Base-by-base conservation (phyloP, 1,140 invertebrate species). In the Eulimnadia texana region DNA sequence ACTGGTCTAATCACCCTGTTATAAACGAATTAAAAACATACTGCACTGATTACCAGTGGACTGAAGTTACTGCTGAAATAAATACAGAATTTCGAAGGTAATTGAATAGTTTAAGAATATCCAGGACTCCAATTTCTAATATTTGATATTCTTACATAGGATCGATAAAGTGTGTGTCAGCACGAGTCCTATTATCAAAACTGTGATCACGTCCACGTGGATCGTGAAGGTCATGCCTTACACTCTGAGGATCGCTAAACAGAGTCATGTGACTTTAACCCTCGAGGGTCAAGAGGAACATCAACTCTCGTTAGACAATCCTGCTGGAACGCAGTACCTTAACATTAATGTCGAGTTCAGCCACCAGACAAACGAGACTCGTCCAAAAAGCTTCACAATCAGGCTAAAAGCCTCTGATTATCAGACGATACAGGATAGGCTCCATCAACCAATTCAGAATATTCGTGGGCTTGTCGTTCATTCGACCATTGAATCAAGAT, bases 201-300 rank as follows among this genome's bases (percentile, higher is more conserved):
- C 90, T 29, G 78, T 91, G 64, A 85, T 84, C 3, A 92, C 88
- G 1, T 83, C 89, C 67, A 89, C 84, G 66, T 94, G 90, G 89
- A 81, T 94, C n/a, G 81, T 94, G 24, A 90, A 90, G 75, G 80
- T 89, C 1, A 77, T 82, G 0, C 82, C 85, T 52, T 90, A 93
- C 69, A 80, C 72, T 66, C 68, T 93, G 0, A 74, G 84, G 66
- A 69, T 91, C 50, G 82, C 84, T 0, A 84, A 88, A 70, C 88
- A 93, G 70, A 80, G 75, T 68, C 86, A 93, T 71, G 82, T 87
- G 42, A 74, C 80, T 23, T 73, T 93, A 1, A 79, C 84, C 25
- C 78, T 90, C 16, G 81, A 82, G 63, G 81, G 80, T 64, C 80
- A 82, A 55, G 87, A 90, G 69, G 83, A 83, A 20, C 87, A 90